Conservation (phyloP, 92 coral and sea anemone genomes). For the Bergia puertoricense region DNA sequence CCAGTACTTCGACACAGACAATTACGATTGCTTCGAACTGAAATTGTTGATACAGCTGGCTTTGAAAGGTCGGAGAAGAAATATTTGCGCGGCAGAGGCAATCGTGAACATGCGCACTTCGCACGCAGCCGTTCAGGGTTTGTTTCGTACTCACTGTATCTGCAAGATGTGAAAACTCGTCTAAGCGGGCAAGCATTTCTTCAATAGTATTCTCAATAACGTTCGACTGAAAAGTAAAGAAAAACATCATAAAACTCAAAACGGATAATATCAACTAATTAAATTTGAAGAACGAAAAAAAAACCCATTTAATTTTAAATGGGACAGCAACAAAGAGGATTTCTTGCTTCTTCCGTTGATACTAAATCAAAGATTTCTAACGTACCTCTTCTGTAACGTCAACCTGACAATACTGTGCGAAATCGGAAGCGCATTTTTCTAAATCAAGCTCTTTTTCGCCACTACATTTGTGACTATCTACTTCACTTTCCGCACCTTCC, state of each 20-base stretch:
- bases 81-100: neutral
- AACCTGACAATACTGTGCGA: constrained; percentile 82
- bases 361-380: neutral
- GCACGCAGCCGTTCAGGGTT: neutral
- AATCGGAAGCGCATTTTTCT: constrained; percentile 77
- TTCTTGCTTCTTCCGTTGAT: neutral
- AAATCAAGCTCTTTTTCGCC: constrained; percentile 64
- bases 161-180: constrained; percentile 96
- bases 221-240: constrained; percentile 52
- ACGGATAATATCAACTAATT: neutral
- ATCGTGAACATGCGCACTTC: constrained; percentile 23
- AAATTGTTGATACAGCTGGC: neutral
- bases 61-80: neutral
- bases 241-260: neutral
- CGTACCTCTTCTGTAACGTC: constrained; percentile 90
- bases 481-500: constrained; percentile 42
- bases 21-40: constrained; percentile 21
- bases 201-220: constrained; percentile 78
- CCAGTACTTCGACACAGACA: neutral
- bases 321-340: neutral
- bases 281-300: too few species aligned
- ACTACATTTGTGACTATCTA: constrained; percentile 21
- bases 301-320: neutral
- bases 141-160: constrained; percentile 74
- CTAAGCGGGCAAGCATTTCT: constrained; percentile 92